These are phyloP conservation scores for Erinaceus europaeus DNA, from an alignment of 2,113 vertebrate species.

Conservation along the genomic window DNA sequence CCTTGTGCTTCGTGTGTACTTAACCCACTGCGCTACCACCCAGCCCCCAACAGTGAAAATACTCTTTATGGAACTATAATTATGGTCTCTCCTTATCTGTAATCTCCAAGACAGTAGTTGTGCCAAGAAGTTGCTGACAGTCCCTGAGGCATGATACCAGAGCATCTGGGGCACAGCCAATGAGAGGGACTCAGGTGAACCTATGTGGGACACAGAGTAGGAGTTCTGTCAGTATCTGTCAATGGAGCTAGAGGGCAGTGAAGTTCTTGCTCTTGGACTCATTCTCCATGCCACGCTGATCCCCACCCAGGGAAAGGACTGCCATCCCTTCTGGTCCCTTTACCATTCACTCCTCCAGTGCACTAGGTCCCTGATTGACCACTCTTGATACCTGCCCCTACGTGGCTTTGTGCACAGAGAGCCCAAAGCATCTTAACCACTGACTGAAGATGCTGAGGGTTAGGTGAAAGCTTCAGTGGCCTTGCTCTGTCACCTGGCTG, in stretches of 20 bases:
- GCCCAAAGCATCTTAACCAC: background rate
- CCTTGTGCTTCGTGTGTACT: too few species aligned
- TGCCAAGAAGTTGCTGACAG: background rate
- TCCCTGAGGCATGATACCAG: background rate
- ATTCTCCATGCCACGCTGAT: too few species aligned
- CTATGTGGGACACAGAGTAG: rapidly evolving
- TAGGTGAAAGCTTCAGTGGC: background rate
- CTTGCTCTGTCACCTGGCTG: background rate
- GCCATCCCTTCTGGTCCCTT: too few species aligned
- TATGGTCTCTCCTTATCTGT: too few species aligned
- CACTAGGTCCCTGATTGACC: too few species aligned
- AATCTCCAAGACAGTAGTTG: background rate
- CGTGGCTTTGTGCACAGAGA: background rate
- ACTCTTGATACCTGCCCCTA: background rate
- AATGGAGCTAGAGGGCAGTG: background rate
- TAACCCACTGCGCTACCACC: too few species aligned
- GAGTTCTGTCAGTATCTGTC: background rate
- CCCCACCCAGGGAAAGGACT: too few species aligned
- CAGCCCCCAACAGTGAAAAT: too few species aligned
- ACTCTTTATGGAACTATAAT: too few species aligned
- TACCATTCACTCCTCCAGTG: too few species aligned
- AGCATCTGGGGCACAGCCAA: rapidly evolving
- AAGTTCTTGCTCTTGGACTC: background rate
- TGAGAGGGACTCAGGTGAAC: background rate
- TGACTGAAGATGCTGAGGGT: background rate